Percentiles rank a stretch among this genome's conserved stretches.
These are phyloP conservation scores for Drosophila auraria DNA, from an alignment of 1,140 invertebrate species.

Conservation along the genomic window DNA sequence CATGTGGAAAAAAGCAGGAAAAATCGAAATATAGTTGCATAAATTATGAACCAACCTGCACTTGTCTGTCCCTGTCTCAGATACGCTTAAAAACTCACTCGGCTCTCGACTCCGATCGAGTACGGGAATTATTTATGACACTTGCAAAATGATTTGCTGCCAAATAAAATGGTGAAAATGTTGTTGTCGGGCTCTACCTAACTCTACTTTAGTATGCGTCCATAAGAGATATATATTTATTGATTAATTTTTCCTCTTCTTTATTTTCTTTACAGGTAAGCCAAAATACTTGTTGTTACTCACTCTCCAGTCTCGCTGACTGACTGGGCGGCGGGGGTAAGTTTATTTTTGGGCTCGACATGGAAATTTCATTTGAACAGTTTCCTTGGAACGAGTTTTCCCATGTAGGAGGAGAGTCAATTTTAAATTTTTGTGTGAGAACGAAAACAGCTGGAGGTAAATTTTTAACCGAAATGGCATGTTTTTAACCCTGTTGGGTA, in stretches of 20 bases:
- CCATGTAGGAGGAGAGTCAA: constrained; percentile 10
- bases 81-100: constrained; percentile 31
- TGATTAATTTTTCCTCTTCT: constrained; percentile 62
- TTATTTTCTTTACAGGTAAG: constrained; percentile 70
- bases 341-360: constrained; percentile 42
- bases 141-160: constrained; percentile 60
- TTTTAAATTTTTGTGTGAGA: constrained; percentile 27
- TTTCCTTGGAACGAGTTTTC: constrained; percentile 25
- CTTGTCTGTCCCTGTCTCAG: constrained; percentile 40
- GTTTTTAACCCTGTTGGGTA: neutral
- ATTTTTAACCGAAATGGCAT: constrained; percentile 3
- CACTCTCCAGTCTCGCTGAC: neutral
- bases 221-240: constrained; percentile 52
- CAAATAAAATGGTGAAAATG: constrained; percentile 55
- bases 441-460: constrained; percentile 15
- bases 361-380: constrained; percentile 32
- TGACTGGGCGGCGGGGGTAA: constrained; percentile 13
- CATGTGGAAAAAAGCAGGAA: neutral
- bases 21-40: constrained; percentile 49
- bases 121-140: constrained; percentile 64
- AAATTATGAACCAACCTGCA: constrained; percentile 66
- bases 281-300: constrained; percentile 53
- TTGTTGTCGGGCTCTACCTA: constrained; percentile 32
- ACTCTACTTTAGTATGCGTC: constrained; percentile 24
- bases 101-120: constrained; percentile 30